phyloP scores from a whole-genome alignment of 2,797 vertebrate species.

The Sphenopsis melanotis region DNA sequence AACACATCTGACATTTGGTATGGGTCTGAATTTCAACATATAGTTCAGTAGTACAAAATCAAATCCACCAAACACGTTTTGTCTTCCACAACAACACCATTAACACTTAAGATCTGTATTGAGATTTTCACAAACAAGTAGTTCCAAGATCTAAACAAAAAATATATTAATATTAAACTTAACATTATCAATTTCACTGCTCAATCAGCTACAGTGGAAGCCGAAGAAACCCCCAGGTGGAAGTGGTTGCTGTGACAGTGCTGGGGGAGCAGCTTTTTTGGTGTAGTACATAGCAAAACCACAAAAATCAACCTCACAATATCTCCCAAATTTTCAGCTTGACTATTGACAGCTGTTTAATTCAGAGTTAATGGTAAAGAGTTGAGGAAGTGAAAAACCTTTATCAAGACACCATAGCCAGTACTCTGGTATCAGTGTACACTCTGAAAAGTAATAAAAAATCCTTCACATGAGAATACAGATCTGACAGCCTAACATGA shows the following conservation, averaged over 20 bases:
- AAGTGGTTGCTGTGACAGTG: not conserved
- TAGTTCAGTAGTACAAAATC: not conserved
- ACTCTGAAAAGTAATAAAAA: not conserved
- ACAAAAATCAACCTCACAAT: not conserved
- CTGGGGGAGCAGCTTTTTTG: not conserved
- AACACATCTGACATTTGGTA: accelerated
- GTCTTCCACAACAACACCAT: not conserved
- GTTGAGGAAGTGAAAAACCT: not conserved
- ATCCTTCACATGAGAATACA: not conserved
- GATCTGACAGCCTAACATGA: not conserved
- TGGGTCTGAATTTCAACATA: not conserved
- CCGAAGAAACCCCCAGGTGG: not conserved
- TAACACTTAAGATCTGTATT: not conserved
- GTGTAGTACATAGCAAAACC: not conserved
- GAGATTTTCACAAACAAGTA: not conserved
- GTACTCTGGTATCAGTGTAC: not conserved
- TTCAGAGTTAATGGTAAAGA: not conserved
- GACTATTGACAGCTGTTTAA: not conserved
- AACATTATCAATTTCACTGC: not conserved
- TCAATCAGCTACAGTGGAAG: not conserved
- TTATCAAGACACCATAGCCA: not conserved
- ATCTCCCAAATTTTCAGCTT: not conserved
- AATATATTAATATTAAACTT: not conserved
- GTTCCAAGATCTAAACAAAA: not conserved
- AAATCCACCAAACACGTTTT: not conserved